Evolutionary conservation across 2,888 invertebrate genomes (phyloP).

Genomic region (Hypolimnas misippus): DNA sequence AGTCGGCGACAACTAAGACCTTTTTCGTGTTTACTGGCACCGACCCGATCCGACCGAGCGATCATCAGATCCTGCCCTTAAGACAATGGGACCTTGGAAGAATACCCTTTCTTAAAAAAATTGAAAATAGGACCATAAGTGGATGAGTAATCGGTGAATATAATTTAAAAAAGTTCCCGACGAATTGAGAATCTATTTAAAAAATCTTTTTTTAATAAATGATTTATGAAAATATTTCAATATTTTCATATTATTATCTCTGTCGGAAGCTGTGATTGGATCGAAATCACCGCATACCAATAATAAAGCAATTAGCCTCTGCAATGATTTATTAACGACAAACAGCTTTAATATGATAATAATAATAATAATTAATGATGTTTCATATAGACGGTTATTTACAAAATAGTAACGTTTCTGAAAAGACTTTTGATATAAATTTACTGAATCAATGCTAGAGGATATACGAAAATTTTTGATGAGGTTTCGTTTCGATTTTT

Average conservation of each 20-base stretch:
- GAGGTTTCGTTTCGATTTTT: no score
- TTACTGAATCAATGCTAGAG: background rate
- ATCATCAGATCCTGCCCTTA: no score
- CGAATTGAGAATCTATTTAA: no score
- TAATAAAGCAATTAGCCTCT: conserved; percentile 12
- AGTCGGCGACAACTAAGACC: no score
- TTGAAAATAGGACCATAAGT: no score
- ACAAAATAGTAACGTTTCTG: conserved; percentile 3
- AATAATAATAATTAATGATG: conserved; percentile 14
- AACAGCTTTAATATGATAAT: conserved; percentile 16
- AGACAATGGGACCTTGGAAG: no score
- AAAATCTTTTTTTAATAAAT: no score
- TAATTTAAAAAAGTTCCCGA: no score
- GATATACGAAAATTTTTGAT: background rate
- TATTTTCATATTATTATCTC: background rate
- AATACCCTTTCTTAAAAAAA: no score
- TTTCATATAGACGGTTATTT: conserved; percentile 13
- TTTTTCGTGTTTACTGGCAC: no score
- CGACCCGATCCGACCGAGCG: no score
- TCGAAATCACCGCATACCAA: conserved; percentile 18
- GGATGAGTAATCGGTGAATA: no score
- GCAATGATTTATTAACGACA: conserved; percentile 17
- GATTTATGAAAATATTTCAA: background rate
- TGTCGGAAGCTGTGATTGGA: conserved; percentile 5
- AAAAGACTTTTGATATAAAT: background rate